Evolutionary conservation across 2,888 invertebrate genomes (phyloP).

Genomic region (Lithophane semibrunnea): DNA sequence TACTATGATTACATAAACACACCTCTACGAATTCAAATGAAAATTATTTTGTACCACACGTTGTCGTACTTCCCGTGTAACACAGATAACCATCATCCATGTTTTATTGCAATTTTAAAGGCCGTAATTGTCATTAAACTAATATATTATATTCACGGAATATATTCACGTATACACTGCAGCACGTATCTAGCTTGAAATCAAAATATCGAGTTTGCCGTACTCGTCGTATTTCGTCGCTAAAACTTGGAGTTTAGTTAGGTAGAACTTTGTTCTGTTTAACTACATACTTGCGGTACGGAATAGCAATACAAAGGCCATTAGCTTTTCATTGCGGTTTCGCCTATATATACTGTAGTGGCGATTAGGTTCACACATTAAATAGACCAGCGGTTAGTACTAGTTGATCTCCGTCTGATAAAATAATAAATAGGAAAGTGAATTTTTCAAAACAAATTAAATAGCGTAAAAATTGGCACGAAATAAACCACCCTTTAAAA

Average conservation of each 20-base stretch:
- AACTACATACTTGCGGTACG: constrained; percentile 32
- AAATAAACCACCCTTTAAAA: too few relatives aligned
- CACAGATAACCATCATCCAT: neutral
- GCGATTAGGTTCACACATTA: too few relatives aligned
- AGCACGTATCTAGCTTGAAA: constrained; percentile 29
- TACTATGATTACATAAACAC: too few relatives aligned
- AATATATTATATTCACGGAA: constrained; percentile 22
- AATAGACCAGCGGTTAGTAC: too few relatives aligned
- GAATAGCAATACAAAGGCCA: constrained; percentile 40
- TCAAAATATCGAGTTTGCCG: constrained; percentile 32
- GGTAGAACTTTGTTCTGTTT: constrained; percentile 44
- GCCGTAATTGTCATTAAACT: constrained; percentile 5
- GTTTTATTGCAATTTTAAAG: constrained; percentile 31
- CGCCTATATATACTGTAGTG: neutral
- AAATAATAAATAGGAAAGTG: too few relatives aligned
- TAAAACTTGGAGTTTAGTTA: constrained; percentile 35
- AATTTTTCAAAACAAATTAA: too few relatives aligned
- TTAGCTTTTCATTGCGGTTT: neutral
- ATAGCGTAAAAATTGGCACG: too few relatives aligned
- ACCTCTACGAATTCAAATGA: neutral
- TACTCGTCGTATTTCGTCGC: constrained; percentile 17
- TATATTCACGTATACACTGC: constrained; percentile 3
- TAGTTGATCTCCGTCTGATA: too few relatives aligned
- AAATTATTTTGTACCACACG: neutral
- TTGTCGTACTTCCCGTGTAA: neutral